Evolutionary conservation across 2,797 vertebrate genomes (phyloP).

Genomic region (Poecilia wingei): DNA sequence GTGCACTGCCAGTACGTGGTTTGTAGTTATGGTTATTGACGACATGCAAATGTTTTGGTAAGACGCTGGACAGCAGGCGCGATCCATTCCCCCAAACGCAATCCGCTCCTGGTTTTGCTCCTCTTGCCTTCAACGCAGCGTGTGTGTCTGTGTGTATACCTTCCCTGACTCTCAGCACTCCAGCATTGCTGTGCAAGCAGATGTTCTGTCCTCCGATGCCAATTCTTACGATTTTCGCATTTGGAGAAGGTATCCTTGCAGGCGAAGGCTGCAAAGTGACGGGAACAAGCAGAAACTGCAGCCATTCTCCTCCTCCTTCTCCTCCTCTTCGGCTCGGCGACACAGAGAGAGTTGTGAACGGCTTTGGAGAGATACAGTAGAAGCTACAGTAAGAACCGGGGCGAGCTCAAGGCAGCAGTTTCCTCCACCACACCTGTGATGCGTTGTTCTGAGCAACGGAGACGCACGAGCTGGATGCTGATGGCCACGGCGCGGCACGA

Average conservation of each 20-base stretch:
- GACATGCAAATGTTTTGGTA: constrained; percentile 56
- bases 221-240: constrained; percentile 62
- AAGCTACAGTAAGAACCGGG: constrained; percentile 32
- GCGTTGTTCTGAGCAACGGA: constrained; percentile 82
- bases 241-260: constrained; percentile 60
- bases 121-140: constrained; percentile 48
- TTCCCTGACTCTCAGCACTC: constrained; percentile 72
- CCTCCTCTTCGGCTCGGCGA: constrained; percentile 24
- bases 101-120: constrained; percentile 82
- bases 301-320: constrained; percentile 6
- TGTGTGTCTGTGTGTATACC: constrained; percentile 34
- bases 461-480: constrained; percentile 73
- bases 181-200: constrained; percentile 84
- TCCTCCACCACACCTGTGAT: constrained; percentile 83
- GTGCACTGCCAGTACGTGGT: constrained; percentile 33
- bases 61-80: constrained; percentile 28
- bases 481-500: constrained; percentile 69
- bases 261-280: constrained; percentile 54
- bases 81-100: constrained; percentile 66
- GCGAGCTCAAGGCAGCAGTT: constrained; percentile 56
- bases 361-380: constrained; percentile 42
- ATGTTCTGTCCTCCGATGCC: constrained; percentile 77
- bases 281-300: constrained; percentile 49
- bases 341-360: constrained; percentile 49
- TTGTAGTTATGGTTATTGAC: constrained; percentile 55